Percentiles rank a stretch among this genome's conserved stretches.
phyloP scores from a whole-genome alignment of 1,140 invertebrate genomes.

The Sminthurinus signatus region DNA sequence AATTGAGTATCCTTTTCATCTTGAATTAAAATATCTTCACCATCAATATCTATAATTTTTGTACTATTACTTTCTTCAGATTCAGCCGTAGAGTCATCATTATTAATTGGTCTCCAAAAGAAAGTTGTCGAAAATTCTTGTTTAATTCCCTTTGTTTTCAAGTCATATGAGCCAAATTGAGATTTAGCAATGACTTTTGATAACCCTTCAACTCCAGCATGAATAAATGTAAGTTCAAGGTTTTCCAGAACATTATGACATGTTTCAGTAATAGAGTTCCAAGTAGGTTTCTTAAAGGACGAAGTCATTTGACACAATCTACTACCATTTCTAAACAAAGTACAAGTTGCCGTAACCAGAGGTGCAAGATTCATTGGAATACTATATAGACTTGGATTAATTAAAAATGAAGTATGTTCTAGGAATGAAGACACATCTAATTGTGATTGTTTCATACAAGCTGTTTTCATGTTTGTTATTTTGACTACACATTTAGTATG shows the following conservation, averaged over 20 bases:
- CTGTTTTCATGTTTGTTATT: neutral
- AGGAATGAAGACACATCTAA: constrained; percentile 12
- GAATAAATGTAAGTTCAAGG: constrained; percentile 51
- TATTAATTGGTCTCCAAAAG: constrained; percentile 44
- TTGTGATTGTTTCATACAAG: neutral
- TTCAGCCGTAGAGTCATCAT: neutral
- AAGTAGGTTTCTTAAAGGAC: neutral
- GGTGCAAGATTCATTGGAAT: neutral
- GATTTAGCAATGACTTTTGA: constrained; percentile 47
- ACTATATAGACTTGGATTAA: constrained; percentile 4
- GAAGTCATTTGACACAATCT: neutral
- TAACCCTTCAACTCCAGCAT: constrained; percentile 55
- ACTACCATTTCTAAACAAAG: neutral
- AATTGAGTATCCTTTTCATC: constrained; percentile 41
- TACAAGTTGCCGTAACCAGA: neutral
- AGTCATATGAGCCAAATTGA: constrained; percentile 46
- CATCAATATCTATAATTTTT: neutral
- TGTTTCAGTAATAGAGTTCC: constrained; percentile 39
- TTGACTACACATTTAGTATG: neutral
- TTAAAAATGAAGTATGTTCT: constrained; percentile 6
- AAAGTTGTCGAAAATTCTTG: constrained; percentile 52
- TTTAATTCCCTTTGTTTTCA: constrained; percentile 44
- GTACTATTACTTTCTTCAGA: neutral
- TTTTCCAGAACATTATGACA: constrained; percentile 50
- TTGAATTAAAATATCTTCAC: neutral